phyloP scores from a whole-genome alignment of 2,113 vertebrate species.

The Indri indri region DNA sequence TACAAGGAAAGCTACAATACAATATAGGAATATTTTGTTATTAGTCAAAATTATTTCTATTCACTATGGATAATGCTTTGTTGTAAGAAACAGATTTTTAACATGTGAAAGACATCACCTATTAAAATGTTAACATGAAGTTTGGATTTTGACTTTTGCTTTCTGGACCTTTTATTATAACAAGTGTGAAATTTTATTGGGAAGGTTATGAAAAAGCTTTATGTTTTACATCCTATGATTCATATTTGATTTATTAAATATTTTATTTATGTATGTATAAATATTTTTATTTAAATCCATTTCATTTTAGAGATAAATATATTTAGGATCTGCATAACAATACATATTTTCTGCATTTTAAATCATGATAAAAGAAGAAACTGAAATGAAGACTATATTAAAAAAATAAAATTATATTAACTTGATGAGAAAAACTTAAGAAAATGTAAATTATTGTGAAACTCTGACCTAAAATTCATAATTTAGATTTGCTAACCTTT shows the following conservation, averaged over 20 bases:
- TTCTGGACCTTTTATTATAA: background rate
- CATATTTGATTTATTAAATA: background rate
- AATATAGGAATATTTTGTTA: background rate
- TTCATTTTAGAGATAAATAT: slow-evolving; percentile 4
- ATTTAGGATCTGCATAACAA: background rate
- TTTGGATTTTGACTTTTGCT: background rate
- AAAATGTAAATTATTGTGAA: slow-evolving; percentile 22
- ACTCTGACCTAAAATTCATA: background rate
- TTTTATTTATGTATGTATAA: background rate
- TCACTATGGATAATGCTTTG: background rate
- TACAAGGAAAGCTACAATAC: background rate
- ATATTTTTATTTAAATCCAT: background rate
- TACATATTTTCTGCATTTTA: slow-evolving; percentile 5
- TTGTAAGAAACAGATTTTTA: background rate
- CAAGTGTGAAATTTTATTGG: background rate
- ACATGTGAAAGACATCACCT: background rate
- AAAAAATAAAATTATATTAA: slow-evolving; percentile 8
- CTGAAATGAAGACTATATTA: background rate
- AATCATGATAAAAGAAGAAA: background rate
- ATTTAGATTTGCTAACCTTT: background rate
- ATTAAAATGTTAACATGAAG: background rate
- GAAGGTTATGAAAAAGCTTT: slow-evolving; percentile 7
- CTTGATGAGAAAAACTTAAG: background rate
- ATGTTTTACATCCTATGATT: background rate
- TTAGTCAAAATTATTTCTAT: slow-evolving; percentile 6